Evolutionary conservation across 2,888 invertebrate species (phyloP), one percentile per base, ranked within the genome.

Genomic region (Euplexia lucipara): DNA sequence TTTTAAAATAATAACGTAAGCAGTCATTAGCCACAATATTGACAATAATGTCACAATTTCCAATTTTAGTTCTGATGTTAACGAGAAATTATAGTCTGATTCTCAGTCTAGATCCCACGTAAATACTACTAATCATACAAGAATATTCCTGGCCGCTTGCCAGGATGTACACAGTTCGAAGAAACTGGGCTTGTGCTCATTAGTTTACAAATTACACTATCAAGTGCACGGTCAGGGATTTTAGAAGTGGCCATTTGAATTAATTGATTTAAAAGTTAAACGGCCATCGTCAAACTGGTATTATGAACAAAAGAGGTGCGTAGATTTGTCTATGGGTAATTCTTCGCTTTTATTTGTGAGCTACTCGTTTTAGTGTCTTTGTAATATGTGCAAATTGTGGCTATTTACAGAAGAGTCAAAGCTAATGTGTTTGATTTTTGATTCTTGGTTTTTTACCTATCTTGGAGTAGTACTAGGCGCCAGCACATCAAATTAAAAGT

Each of bases 71-170:
- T 16, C 51, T 70, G 35, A 45, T n/a, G 58, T 22, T 16, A 26
- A 8, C 12, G 0, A 60, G 12, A 51, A 45, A 20, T 59, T 3
- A 45, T 16, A 18, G 58, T 44, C 18, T 22, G 47, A 60, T 71
- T 67, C 54, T 12, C 18, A 47, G 32, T 61, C 68, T 74, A 47
- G 52, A 74, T 39, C 22, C n/a, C 44, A 65, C 66, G 47, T 64
- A 54, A 67, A 74, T 60, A 34, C 6, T 22, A 16, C 45, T 52
- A 56, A 56, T 74, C 71, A 68, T 72, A 53, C 69, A 14, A 61
- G 60, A 65, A 71, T 61, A 49, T 62, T 12, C 30, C 51, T 71
- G 71, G 71, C 71, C 26, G 3, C 0, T 12, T 52, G 71, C 71
- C 71, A 71, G 42, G 2, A 12, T 32, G 5, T 18, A 3, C 20